Conservation (phyloP, 64 coral and sea anemone genomes). For the Orbicella faveolata region DNA sequence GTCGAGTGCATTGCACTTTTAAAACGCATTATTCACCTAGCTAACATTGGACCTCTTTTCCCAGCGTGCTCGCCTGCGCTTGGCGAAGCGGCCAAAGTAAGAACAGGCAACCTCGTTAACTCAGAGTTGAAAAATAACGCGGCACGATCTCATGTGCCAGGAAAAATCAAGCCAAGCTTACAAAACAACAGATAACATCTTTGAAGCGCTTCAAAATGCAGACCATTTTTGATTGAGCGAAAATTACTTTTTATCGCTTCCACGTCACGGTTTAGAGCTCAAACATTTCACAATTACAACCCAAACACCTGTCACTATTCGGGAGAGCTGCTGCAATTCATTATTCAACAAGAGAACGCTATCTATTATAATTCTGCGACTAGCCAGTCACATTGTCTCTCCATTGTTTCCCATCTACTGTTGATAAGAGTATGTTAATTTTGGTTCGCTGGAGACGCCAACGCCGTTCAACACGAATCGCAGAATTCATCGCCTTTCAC, state of each 20-base stretch:
- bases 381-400: conserved; percentile 2
- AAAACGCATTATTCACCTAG: conserved; percentile 23
- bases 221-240: conserved; percentile 26
- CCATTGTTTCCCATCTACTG: not conserved
- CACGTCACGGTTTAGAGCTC: conserved; percentile 10
- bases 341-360: conserved; percentile 42
- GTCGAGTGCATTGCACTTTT: conserved; percentile 48
- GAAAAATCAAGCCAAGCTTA: conserved; percentile 15
- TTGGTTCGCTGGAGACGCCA: not conserved
- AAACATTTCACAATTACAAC: conserved; percentile 1
- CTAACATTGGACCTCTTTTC: conserved; percentile 25
- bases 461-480: not conserved
- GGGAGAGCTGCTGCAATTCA: conserved; percentile 13
- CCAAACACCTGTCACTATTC: conserved; percentile 3
- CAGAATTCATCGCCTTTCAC: not conserved
- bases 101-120: not conserved
- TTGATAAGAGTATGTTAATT: conserved; percentile 32
- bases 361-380: conserved; percentile 31
- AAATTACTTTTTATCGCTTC: conserved; percentile 22
- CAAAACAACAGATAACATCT: conserved; percentile 8
- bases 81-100: not conserved
- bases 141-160: not conserved
- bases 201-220: not conserved
- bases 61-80: conserved; percentile 21
- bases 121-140: not conserved